phyloP scores from a whole-genome alignment of 2,888 invertebrate species.

The Acanthopleura granulata region DNA sequence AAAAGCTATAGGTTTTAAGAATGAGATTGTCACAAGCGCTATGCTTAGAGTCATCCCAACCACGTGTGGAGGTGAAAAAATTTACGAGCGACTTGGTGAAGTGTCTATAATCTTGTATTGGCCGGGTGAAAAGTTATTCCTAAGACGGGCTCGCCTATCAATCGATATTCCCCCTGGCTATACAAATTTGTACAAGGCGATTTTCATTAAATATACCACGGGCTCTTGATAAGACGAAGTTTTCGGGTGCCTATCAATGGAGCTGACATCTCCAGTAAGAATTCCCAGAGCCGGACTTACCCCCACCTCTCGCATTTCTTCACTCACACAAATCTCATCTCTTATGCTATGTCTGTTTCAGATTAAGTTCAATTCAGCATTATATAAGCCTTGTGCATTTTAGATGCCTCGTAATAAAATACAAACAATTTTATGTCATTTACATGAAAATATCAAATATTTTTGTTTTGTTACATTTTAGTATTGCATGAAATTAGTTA shows the following conservation, averaged over 20 bases:
- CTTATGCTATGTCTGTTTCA: no score
- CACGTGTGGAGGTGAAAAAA: conserved; percentile 5
- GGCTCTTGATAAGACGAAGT: neutral
- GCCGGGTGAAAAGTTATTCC: neutral
- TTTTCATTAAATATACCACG: conserved; percentile 8
- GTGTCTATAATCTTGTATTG: conserved; percentile 12
- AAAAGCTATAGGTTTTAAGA: no score
- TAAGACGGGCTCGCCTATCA: neutral
- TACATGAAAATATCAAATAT: no score
- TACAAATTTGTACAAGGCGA: conserved; percentile 12
- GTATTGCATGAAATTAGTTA: no score
- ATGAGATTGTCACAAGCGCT: no score
- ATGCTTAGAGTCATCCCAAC: neutral
- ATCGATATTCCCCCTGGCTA: conserved; percentile 4
- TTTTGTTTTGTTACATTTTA: no score
- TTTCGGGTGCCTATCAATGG: conserved; percentile 9
- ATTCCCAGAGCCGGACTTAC: neutral
- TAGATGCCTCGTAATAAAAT: no score
- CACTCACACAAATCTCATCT: no score
- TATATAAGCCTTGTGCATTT: no score
- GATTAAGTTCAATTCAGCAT: no score
- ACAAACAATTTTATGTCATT: no score
- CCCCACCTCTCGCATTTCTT: neutral
- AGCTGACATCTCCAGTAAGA: neutral
- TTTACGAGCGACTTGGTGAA: conserved; percentile 4